Evolutionary conservation across 2,888 invertebrate species (phyloP).

Genomic region (Sialis fuliginosa): DNA sequence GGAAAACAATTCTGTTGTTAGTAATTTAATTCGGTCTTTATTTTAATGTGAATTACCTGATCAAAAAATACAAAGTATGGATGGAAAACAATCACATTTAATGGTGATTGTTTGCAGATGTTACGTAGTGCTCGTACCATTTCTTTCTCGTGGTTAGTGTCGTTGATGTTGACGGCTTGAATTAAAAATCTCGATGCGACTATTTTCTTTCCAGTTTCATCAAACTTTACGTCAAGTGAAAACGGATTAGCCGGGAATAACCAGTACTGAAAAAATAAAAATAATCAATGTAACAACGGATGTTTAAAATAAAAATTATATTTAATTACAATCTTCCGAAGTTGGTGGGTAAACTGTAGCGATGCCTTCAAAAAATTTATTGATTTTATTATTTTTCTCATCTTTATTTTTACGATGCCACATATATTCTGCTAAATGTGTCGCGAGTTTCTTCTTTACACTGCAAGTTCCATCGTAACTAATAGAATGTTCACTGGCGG

Average conservation of each 20-base stretch:
- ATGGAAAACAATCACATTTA: slow-evolving; percentile 85
- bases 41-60: slow-evolving; percentile 33
- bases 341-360: not conserved
- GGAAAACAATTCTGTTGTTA: slow-evolving; percentile 13
- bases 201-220: slow-evolving; percentile 54
- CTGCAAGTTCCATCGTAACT: too few relatives aligned
- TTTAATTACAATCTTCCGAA: not conserved
- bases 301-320: too few relatives aligned
- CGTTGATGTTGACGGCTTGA: slow-evolving; percentile 75
- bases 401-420: too few relatives aligned
- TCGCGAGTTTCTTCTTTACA: too few relatives aligned
- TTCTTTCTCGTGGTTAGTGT: slow-evolving; percentile 79
- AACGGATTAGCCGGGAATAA: slow-evolving; percentile 62
- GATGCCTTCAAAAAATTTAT: too few relatives aligned
- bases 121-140: slow-evolving; percentile 69
- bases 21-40: not conserved
- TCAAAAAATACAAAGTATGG: slow-evolving; percentile 94
- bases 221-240: slow-evolving; percentile 69
- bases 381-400: too few relatives aligned
- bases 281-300: not conserved
- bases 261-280: slow-evolving; percentile 37
- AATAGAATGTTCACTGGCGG: too few relatives aligned
- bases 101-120: slow-evolving; percentile 54
- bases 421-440: too few relatives aligned
- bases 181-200: slow-evolving; percentile 71